phyloP scores from a whole-genome alignment of 2,797 vertebrate genomes.

The Acipenser ruthenus region DNA sequence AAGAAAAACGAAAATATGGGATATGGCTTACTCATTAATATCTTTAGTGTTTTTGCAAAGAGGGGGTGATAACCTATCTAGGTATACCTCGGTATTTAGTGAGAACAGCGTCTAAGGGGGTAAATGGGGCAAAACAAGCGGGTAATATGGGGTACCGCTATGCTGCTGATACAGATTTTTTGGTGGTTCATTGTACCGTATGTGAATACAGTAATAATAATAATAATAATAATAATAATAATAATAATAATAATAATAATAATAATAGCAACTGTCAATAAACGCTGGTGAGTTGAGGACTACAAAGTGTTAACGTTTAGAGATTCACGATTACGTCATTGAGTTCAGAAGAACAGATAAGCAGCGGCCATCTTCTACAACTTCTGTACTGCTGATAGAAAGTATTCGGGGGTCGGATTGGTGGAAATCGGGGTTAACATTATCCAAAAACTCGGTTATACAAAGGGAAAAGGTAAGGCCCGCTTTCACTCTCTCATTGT shows the following conservation, averaged over 20 bases:
- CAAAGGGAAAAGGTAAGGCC: neutral
- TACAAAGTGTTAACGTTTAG: constrained; percentile 26
- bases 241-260: too few relatives aligned
- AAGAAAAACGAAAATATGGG: too few relatives aligned
- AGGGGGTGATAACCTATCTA: too few relatives aligned
- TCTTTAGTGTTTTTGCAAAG: too few relatives aligned
- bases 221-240: neutral
- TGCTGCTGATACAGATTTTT: too few relatives aligned
- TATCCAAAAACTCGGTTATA: neutral
- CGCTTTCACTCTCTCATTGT: neutral
- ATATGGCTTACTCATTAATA: too few relatives aligned
- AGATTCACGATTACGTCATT: constrained; percentile 52
- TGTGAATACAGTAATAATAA: neutral
- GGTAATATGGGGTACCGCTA: too few relatives aligned
- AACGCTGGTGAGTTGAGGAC: neutral
- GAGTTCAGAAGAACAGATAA: constrained; percentile 42
- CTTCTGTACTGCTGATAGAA: constrained; percentile 43
- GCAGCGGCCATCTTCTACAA: constrained; percentile 72
- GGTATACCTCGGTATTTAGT: too few relatives aligned
- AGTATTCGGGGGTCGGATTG: neutral
- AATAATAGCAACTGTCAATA: neutral
- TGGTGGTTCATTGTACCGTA: neutral
- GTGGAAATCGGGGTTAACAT: neutral
- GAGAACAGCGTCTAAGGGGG: too few relatives aligned
- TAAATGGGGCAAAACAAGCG: too few relatives aligned